These are phyloP conservation scores for Scaptomyza cyrtandrae DNA, from an alignment of 2,888 invertebrate genomes.

Conservation along the genomic window DNA sequence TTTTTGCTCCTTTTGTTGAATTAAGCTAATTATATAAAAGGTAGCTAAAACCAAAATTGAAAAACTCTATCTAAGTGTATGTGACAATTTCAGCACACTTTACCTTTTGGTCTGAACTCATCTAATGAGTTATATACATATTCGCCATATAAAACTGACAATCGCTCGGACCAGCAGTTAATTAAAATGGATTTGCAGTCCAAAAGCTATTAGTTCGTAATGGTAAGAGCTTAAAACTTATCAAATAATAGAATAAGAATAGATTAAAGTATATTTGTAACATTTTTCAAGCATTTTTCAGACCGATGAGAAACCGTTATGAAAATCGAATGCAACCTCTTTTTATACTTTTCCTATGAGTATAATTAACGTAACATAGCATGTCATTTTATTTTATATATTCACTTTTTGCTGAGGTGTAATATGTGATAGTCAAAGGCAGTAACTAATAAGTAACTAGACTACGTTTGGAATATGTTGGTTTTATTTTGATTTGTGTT, in stretches of 20 bases:
- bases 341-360: too few relatives aligned
- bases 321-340: too few relatives aligned
- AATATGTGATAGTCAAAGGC: too few relatives aligned
- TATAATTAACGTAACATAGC: too few relatives aligned
- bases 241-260: too few relatives aligned
- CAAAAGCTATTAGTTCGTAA: background rate
- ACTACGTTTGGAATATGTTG: too few relatives aligned
- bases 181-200: conserved; percentile 54
- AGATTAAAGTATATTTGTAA: too few relatives aligned
- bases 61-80: conserved; percentile 20
- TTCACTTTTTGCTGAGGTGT: too few relatives aligned
- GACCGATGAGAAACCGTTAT: too few relatives aligned
- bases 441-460: too few relatives aligned
- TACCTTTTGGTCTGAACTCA: conserved; percentile 10
- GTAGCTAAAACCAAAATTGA: conserved; percentile 18
- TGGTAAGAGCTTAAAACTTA: too few relatives aligned
- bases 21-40: conserved; percentile 73
- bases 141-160: conserved; percentile 34
- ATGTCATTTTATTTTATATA: too few relatives aligned
- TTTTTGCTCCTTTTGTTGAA: conserved; percentile 41
- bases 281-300: background rate
- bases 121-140: conserved; percentile 51
- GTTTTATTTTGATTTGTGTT: background rate
- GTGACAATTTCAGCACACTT: conserved; percentile 53
- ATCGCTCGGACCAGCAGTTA: conserved; percentile 30